A percentile compares a stretch with the other conserved stretches of the same genome.
phyloP scores from a whole-genome alignment of 1,140 invertebrate genomes.

The Habropoda laboriosa region DNA sequence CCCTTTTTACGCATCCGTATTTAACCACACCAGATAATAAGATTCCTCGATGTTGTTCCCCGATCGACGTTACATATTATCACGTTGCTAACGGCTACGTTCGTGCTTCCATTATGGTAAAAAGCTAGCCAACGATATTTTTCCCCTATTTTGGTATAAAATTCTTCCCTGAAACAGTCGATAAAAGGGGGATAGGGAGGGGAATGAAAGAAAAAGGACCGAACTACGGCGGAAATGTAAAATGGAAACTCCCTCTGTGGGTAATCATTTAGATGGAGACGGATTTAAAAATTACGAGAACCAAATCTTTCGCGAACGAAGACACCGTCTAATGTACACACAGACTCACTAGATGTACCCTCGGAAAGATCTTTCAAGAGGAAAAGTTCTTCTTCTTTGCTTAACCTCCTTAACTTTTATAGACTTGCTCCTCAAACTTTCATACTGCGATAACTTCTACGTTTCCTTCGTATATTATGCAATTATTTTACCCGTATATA shows the following conservation, averaged over 20 bases:
- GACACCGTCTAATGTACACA: conserved; percentile 39
- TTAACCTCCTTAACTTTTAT: conserved; percentile 56
- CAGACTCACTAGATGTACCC: neutral
- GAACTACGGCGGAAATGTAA: neutral
- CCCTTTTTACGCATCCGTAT: no score
- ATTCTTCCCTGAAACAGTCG: neutral
- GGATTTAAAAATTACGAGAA: conserved; percentile 38
- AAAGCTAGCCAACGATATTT: no score
- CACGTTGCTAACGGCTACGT: no score
- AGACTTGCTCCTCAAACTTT: conserved; percentile 43
- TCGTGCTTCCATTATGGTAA: no score
- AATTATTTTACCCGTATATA: conserved; percentile 16
- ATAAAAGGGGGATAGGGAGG: neutral
- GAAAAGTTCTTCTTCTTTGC: conserved; percentile 46
- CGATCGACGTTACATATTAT: no score
- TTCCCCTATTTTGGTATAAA: no score
- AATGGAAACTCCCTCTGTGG: conserved; percentile 1
- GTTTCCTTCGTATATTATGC: conserved; percentile 16
- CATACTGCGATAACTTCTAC: conserved; percentile 43
- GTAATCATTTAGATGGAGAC: conserved; percentile 13
- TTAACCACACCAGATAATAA: no score
- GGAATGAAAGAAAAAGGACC: neutral
- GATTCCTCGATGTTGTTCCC: no score
- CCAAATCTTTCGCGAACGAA: conserved; percentile 31
- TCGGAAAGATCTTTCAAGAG: conserved; percentile 27